Evolutionary conservation across 2,113 vertebrate genomes (phyloP), one percentile per base, ranked within the genome.

Genomic region (Sylvia atricapilla): DNA sequence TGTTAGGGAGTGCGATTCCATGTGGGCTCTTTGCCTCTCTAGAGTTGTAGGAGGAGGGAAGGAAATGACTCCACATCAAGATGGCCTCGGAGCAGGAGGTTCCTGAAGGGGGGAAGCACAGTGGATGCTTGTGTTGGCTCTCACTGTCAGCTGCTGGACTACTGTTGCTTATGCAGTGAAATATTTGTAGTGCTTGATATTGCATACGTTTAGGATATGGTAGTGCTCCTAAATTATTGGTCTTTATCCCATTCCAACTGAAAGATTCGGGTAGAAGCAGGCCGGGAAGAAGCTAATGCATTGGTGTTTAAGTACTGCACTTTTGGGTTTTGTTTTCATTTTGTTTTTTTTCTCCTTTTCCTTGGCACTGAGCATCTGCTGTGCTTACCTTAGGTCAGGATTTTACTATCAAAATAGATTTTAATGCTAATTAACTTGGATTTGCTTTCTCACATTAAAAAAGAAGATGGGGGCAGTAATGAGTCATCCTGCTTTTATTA

Each of bases 61-160:
- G 60, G 27, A 60, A 20, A 17, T 49, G 37, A 6, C 37, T 59
- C 44, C 49, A 47, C 53, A 31, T 41, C 6, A 17, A 23, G 66
- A 5, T 63, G 33, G 19, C 5, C 2, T 0, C 20, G 30, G 25
- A 90, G 22, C 15, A 30, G 35, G 49, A 62, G 55, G 15, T 28
- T 59, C 8, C 11, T 52, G 33, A 12, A 33, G n/a, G 49, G 56
- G 49, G 56, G 22, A 20, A 53, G 25, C 15, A 7, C 41, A 2
- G 9, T 22, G 37, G 1, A 1, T 67, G 77, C 7, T 59, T 44
- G 6, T 0, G 0, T 15, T 28, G 35, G 44, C 10, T 46, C 23
- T 84, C 7, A 2, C 23, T 0, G 0, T 60, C 53, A 27, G 41
- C 21, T 74, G 31, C 37, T 2, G 4, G 23, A 31, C 28, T 28